Conservation (phyloP, 2,888 invertebrate species). For the Dryobota labecula region DNA sequence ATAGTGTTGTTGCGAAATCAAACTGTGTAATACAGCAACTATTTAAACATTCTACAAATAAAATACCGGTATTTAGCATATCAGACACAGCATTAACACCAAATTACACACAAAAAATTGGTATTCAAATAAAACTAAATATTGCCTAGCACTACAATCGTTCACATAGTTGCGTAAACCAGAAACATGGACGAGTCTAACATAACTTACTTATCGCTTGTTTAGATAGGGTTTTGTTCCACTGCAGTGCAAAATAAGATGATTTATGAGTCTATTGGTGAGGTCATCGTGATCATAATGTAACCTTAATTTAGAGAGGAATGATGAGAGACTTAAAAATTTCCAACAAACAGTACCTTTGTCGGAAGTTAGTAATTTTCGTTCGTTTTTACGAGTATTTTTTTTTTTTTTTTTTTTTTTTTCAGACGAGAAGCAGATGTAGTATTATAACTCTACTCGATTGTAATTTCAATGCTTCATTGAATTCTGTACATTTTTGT, state of each 20-base stretch:
- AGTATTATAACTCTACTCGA: not conserved
- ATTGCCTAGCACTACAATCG: conserved; percentile 10
- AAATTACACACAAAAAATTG: conserved; percentile 5
- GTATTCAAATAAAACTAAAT: not conserved
- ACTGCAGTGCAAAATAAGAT: not conserved
- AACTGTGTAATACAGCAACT: not conserved
- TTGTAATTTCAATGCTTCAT: not conserved
- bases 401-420: no score
- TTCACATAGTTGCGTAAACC: conserved; percentile 33
- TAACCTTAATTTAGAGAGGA: not conserved
- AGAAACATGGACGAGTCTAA: conserved; percentile 25
- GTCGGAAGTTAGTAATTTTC: not conserved
- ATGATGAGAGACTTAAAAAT: not conserved
- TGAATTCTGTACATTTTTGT: not conserved
- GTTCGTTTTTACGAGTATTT: no score
- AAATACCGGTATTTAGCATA: not conserved
- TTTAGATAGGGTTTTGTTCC: conserved; percentile 1
- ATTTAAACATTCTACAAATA: not conserved
- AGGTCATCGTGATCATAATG: not conserved
- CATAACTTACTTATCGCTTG: conserved; percentile 12
- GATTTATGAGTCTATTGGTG: conserved; percentile 10
- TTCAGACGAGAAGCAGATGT: no score
- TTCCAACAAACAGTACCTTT: not conserved
- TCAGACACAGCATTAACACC: not conserved
- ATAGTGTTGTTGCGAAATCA: not conserved